A percentile compares a stretch with the other conserved stretches of the same genome.
phyloP scores from a whole-genome alignment of 2,888 invertebrate genomes.

The Acanthosepion esculentum region DNA sequence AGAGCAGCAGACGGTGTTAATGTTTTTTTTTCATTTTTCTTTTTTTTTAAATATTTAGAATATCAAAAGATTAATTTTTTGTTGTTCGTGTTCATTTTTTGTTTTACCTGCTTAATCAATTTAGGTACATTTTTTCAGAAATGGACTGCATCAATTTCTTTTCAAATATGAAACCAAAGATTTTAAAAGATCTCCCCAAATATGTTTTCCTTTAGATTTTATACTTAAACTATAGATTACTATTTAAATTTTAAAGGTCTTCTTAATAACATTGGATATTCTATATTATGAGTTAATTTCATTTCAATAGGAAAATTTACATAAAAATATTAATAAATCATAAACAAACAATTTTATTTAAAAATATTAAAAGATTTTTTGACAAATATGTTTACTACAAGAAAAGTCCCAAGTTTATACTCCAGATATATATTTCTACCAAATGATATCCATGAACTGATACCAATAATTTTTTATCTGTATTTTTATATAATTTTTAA shows the following conservation, averaged over 20 bases:
- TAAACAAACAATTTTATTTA: not conserved
- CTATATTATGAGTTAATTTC: not conserved
- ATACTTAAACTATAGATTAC: not conserved
- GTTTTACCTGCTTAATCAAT: not conserved
- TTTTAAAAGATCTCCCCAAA: not conserved
- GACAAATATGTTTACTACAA: not conserved
- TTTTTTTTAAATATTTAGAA: not conserved
- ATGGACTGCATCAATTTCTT: not conserved
- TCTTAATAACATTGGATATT: not conserved
- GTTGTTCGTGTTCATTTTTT: not conserved
- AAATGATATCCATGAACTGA: not conserved
- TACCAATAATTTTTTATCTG: not conserved
- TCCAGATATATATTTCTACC: not conserved
- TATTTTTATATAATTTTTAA: no score
- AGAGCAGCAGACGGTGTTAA: not conserved
- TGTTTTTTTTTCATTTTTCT: not conserved
- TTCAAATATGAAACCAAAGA: not conserved
- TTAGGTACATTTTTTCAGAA: not conserved
- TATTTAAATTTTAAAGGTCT: not conserved
- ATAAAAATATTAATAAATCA: not conserved
- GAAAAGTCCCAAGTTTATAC: not conserved
- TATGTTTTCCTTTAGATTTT: not conserved
- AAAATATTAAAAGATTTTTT: no score
- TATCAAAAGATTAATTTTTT: not conserved
- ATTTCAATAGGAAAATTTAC: not conserved